Evolutionary conservation across 1,140 invertebrate species (phyloP).

Genomic region (Saccostrea echinata): DNA sequence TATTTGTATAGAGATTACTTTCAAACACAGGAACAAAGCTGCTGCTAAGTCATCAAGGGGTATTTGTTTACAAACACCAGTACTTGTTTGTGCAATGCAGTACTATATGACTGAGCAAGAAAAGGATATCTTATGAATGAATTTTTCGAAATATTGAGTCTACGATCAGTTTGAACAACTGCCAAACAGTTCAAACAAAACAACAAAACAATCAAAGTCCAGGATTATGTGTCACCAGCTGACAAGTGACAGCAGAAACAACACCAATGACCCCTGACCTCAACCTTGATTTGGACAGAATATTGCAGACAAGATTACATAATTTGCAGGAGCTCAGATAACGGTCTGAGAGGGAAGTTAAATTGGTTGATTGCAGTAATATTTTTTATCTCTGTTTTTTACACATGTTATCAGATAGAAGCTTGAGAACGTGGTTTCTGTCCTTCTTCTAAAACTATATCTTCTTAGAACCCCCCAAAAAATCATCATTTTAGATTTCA

Average conservation of each 20-base stretch:
- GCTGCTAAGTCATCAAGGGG: not conserved
- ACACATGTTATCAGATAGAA: slow-evolving; percentile 7
- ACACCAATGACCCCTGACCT: not conserved
- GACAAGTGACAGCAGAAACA: slow-evolving; percentile 33
- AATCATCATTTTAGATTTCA: too few relatives aligned
- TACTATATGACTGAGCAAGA: not conserved
- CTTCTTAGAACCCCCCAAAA: too few relatives aligned
- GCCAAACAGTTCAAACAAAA: slow-evolving; percentile 9
- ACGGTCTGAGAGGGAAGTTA: not conserved
- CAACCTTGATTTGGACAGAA: slow-evolving; percentile 9
- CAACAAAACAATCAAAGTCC: not conserved
- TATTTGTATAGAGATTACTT: not conserved
- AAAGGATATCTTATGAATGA: not conserved
- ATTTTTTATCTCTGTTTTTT: slow-evolving; percentile 26
- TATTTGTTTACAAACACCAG: slow-evolving; percentile 21
- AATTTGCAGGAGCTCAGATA: slow-evolving; percentile 10
- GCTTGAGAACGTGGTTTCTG: not conserved
- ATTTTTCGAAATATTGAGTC: not conserved
- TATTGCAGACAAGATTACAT: slow-evolving; percentile 6
- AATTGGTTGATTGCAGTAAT: slow-evolving; percentile 28
- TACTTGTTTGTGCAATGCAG: not conserved
- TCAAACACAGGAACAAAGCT: not conserved
- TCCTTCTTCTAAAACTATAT: not conserved
- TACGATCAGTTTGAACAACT: slow-evolving; percentile 6
- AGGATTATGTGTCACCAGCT: not conserved